These are phyloP conservation scores for Triplophysa yarkandensis DNA, from an alignment of 2,797 vertebrate genomes.

Conservation along the genomic window DNA sequence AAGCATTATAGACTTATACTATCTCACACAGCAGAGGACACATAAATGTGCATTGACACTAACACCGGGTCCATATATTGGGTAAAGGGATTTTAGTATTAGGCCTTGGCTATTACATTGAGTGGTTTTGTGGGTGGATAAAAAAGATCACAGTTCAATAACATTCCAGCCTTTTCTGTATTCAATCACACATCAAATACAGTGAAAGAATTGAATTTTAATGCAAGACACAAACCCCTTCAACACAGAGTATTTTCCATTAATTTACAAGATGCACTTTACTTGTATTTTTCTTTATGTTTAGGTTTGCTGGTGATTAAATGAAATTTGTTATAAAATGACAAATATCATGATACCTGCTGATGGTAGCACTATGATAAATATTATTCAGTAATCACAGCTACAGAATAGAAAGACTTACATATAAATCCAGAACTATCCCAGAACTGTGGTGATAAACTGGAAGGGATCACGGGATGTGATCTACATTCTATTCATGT, in stretches of 20 bases:
- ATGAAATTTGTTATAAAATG: background rate
- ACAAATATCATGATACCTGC: background rate
- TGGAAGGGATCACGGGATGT: background rate
- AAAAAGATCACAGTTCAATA: constrained; percentile 16
- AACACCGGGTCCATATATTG: background rate
- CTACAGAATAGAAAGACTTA: background rate
- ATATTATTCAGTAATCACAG: background rate
- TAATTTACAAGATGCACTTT: no score
- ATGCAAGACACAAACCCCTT: no score
- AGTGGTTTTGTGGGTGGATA: constrained; percentile 5
- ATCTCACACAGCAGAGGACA: constrained; percentile 7
- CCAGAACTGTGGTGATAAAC: constrained; percentile 9
- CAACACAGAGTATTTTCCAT: no score
- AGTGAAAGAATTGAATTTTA: no score
- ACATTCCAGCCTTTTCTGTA: background rate
- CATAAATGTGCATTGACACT: background rate
- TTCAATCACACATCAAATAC: background rate
- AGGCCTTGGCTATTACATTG: background rate
- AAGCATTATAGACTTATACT: background rate
- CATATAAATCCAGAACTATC: background rate
- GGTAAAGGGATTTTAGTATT: background rate
- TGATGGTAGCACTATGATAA: no score
- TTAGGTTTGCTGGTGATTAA: background rate
- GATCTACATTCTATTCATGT: constrained; percentile 21
- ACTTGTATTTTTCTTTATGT: no score